Evolutionary conservation across 2,888 invertebrate genomes (phyloP), one percentile per base, ranked within the genome.

Genomic region (Erebia palarica): DNA sequence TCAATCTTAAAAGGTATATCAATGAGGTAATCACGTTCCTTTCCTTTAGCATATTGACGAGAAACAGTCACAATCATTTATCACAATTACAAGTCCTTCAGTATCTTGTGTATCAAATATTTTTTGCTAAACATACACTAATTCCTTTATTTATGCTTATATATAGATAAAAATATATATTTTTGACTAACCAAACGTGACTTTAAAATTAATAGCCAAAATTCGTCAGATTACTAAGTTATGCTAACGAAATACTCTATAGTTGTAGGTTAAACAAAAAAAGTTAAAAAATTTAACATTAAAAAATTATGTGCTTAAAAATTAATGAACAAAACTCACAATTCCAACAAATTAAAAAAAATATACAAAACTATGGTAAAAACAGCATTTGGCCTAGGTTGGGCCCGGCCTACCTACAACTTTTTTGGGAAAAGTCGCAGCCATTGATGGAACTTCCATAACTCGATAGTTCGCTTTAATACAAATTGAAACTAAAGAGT

Each of bases 271-370:
- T 21, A 57, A 16, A 57, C 55, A 57, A 57, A 57, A 57, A 57
- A 57, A 57, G 55, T 57, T 57, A 57, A 57, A 57, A 57, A 57
- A 57, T 57, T 57, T 16, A 57, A 57, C 55, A 57, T 57, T 57
- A 57, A 57, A 57, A 57, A 57, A 57, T 57, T 57, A 57, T 57
- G 55, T 57, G 55, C 55, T 57, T 57, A 57, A 57, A 57, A 57
- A 57, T 57, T 57, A 57, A 57, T 57, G 55, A 57, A 57, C 55
- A 57, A 57, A 21, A 21, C 55, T 57, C 55, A 57, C 55, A 57
- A 57, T 57, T 57, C 55, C 55, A 57, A 57, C 55, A 57, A 57
- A 57, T 57, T 57, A 57, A 57, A 57, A 55, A 57, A 57, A 57
- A 57, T 57, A 57, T 57, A 57, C 18, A 57, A 57, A 57, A 57